Percentiles rank a stretch among this genome's conserved stretches.
Conservation (phyloP, 2,888 invertebrate genomes). For the Calliscelio sp. region DNA sequence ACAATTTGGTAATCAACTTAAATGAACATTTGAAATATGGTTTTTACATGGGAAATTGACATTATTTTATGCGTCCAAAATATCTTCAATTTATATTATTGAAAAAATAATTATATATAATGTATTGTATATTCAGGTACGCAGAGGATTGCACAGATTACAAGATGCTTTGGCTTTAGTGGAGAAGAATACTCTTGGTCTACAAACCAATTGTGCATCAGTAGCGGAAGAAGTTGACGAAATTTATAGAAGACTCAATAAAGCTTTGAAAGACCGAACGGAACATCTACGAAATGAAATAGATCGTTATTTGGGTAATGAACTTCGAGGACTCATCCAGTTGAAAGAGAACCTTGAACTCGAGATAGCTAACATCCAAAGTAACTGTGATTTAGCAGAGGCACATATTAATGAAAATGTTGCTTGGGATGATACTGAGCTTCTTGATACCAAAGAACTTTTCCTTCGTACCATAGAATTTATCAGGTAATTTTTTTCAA, state of each 20-base stretch:
- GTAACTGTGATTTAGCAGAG: constrained; percentile 98
- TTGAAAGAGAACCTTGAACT: constrained; percentile 97
- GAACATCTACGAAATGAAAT: constrained; percentile 95
- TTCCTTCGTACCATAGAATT: constrained; percentile 98
- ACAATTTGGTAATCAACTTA: too few relatives aligned
- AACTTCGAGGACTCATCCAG: constrained; percentile 93
- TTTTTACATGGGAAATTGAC: too few relatives aligned
- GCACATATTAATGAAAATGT: constrained; percentile 96
- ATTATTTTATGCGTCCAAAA: too few relatives aligned
- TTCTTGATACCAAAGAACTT: constrained; percentile 98
- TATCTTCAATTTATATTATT: too few relatives aligned
- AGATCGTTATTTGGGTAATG: constrained; percentile 95
- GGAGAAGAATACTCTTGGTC: constrained; percentile 94
- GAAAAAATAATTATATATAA: too few relatives aligned
- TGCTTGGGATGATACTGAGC: constrained; percentile 96
- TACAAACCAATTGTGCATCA: constrained; percentile 95
- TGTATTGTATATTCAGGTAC: constrained; percentile 86
- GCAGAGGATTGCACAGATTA: constrained; percentile 94
- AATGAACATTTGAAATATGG: too few relatives aligned
- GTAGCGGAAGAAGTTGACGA: constrained; percentile 98
- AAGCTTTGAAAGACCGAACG: constrained; percentile 96
- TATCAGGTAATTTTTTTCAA: constrained; percentile 86
- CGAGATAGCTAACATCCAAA: constrained; percentile 97
- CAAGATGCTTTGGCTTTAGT: constrained; percentile 94
- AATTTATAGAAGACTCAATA: constrained; percentile 94